Base-by-base conservation (phyloP, 2,888 invertebrate species). In the Aethes cnicana region DNA sequence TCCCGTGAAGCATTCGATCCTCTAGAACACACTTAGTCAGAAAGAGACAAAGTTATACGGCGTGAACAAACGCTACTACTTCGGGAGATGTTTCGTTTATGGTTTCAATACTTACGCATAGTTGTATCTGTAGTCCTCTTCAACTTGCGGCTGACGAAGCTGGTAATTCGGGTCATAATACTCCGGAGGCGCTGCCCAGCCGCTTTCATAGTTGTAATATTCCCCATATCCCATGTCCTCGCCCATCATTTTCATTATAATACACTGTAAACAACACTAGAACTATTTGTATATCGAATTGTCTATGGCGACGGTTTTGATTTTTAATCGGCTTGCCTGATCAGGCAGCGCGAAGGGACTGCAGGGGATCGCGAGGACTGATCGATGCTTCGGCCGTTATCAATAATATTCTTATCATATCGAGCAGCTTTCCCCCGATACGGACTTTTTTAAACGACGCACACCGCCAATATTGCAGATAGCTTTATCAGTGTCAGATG, bases 171-270 rank as follows among this genome's bases (percentile, higher is more conserved):
- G 91, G 74, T 87, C 87, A 74, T 94, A 94, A 77, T 94, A 94
- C 68, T 93, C 92, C 6, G 94, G 94, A 61, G 93, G 92, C 61
- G 93, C 91, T 53, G 93, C 91, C 94, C 94, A 94, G 68, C 91
- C 91, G 64, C 91, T 91, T 66, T 94, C 94, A 67, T 92, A 93
- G 56, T 77, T 80, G 57, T 85, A 86, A 53, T 93, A 93, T 54
- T 91, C 91, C 53, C 84, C 82, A 54, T 91, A 90, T 64, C 90
- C 91, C 81, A 87, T 85, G 53, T 89, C 75, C 67, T 91, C 92
- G 46, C 84, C 90, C 80, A 91, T 91, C 92, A 92, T 92, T 83
- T 74, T 90, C 90, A 89, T 89, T 66, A 74, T 84, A 77, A n/a
- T n/a, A n/a, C n/a, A n/a, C n/a, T n/a, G n/a, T n/a, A n/a, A 26